These are phyloP conservation scores for Zaprionus ghesquierei DNA, from an alignment of 1,140 invertebrate species.

Conservation along the genomic window DNA sequence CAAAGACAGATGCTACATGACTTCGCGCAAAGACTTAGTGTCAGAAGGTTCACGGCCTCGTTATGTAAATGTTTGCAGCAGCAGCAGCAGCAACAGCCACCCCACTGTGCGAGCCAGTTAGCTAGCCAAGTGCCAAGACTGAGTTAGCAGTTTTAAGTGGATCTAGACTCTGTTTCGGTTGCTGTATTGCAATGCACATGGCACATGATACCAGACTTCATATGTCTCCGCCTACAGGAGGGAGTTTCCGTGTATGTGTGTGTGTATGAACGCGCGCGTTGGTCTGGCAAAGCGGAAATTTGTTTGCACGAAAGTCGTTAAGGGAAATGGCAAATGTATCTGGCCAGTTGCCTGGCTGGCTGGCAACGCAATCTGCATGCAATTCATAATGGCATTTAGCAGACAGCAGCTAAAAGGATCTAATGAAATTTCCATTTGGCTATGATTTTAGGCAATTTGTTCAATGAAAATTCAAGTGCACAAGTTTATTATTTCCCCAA, in stretches of 20 bases:
- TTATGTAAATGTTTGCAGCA: conserved; percentile 69
- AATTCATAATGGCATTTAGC: conserved; percentile 37
- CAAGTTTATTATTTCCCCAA: not conserved
- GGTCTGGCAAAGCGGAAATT: conserved; percentile 71
- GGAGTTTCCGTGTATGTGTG: conserved; percentile 8
- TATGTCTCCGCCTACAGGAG: no score
- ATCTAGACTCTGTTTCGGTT: conserved; percentile 40
- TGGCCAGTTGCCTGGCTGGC: conserved; percentile 10
- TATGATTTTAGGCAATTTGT: conserved; percentile 37
- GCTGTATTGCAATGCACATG: conserved; percentile 38
- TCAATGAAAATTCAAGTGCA: conserved; percentile 24
- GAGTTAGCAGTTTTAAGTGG: conserved; percentile 71
- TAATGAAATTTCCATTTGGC: conserved; percentile 71
- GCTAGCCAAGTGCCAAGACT: conserved; percentile 39
- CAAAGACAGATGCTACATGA: not conserved
- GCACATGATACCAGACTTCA: conserved; percentile 22
- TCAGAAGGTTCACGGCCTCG: conserved; percentile 63
- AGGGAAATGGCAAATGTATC: conserved; percentile 71
- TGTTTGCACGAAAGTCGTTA: conserved; percentile 73
- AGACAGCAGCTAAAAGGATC: conserved; percentile 42
- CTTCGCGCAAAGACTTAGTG: conserved; percentile 8
- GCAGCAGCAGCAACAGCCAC: not conserved
- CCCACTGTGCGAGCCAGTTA: conserved; percentile 8
- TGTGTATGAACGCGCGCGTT: conserved; percentile 25
- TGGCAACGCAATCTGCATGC: conserved; percentile 49